Evolutionary conservation across 30 jellyfish, hydroid and myxozoan species (phyloP).

Genomic region (Hydractinia echinata): DNA sequence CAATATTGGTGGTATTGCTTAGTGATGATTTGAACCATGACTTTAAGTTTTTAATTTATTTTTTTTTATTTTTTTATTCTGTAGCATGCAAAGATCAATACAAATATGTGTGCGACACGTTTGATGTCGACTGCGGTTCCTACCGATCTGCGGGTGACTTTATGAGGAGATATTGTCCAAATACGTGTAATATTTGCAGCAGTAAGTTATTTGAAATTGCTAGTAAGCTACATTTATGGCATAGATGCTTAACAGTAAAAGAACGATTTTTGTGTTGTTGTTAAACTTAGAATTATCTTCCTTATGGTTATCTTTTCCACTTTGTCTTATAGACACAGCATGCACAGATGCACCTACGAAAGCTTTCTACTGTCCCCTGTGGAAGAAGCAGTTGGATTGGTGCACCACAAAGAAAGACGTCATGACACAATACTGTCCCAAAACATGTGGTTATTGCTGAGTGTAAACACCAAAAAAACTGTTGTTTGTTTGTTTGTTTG

Average conservation of each 20-base stretch:
- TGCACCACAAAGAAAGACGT: conserved; percentile 14
- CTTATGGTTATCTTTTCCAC: too few relatives aligned
- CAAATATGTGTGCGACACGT: conserved; percentile 41
- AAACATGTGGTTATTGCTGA: conserved; percentile 27
- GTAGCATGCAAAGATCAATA: conserved; percentile 55
- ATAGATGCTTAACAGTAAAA: too few relatives aligned
- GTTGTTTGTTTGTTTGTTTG: too few relatives aligned
- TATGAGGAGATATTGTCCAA: conserved; percentile 65
- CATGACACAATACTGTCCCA: conserved; percentile 32
- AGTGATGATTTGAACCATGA: not conserved
- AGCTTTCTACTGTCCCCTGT: conserved; percentile 19
- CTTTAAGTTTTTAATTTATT: not conserved
- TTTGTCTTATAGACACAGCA: conserved; percentile 5
- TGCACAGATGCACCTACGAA: conserved; percentile 5
- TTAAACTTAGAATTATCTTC: too few relatives aligned
- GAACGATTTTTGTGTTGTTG: too few relatives aligned
- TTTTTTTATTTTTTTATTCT: not conserved
- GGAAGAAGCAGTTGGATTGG: conserved; percentile 25
- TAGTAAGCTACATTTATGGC: too few relatives aligned
- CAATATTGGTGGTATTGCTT: not conserved
- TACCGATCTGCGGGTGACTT: conserved; percentile 49
- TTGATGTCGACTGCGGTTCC: conserved; percentile 43
- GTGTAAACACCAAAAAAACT: not conserved
- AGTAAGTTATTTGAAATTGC: not conserved
- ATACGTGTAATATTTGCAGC: conserved; percentile 60